Percentiles rank a stretch among this genome's conserved stretches.
phyloP scores from a whole-genome alignment of 1,140 invertebrate species.

The Drosophila novamexicana region DNA sequence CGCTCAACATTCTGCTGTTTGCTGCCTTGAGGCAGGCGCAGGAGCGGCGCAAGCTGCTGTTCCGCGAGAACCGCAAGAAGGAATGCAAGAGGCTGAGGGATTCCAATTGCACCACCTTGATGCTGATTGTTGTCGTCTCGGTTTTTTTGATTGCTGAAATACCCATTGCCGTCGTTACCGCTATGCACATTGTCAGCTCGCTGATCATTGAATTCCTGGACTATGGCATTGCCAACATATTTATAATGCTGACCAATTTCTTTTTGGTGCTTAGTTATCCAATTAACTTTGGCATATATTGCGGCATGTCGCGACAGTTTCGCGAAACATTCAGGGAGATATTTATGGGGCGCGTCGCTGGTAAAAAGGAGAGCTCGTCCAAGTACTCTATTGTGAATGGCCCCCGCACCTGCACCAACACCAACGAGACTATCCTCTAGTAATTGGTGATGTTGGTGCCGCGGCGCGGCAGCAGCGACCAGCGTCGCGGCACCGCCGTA shows the following conservation, averaged over 20 bases:
- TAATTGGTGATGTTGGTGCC: constrained; percentile 83
- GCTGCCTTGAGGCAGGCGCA: constrained; percentile 93
- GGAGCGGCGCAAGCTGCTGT: constrained; percentile 90
- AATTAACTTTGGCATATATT: constrained; percentile 98
- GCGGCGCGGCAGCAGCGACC: constrained; percentile 69
- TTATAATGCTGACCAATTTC: constrained; percentile 95
- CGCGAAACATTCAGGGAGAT: constrained; percentile 96
- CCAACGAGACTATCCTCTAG: constrained; percentile 93
- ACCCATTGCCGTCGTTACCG: constrained; percentile 94
- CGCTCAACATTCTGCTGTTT: constrained; percentile 95
- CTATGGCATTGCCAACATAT: constrained; percentile 92
- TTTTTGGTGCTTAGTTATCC: constrained; percentile 96
- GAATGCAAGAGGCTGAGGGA: constrained; percentile 93
- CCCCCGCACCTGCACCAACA: constrained; percentile 91
- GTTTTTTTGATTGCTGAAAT: constrained; percentile 96
- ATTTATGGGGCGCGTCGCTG: constrained; percentile 88
- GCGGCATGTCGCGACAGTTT: constrained; percentile 97
- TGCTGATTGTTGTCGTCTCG: constrained; percentile 97
- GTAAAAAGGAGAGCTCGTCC: constrained; percentile 88
- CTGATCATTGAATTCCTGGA: constrained; percentile 90
- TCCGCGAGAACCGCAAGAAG: constrained; percentile 93
- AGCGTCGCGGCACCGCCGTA: constrained; percentile 53
- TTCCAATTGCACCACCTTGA: constrained; percentile 96
- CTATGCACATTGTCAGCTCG: constrained; percentile 93
- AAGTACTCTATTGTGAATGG: constrained; percentile 92